Evolutionary conservation across 2,888 invertebrate genomes (phyloP), one percentile per base, ranked within the genome.

Genomic region (Drosophila gaucha): DNA sequence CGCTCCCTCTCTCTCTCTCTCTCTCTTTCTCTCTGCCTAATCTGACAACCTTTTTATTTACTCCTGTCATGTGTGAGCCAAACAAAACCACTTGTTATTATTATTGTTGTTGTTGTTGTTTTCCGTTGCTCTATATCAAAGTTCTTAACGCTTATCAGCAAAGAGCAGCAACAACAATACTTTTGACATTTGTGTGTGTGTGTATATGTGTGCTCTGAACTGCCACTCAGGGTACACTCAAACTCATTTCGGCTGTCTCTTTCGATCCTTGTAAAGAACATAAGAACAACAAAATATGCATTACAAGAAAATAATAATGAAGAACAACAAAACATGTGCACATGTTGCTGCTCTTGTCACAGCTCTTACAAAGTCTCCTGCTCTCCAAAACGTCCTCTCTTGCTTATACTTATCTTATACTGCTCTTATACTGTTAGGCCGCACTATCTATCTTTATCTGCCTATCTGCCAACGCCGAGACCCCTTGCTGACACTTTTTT

Each of bases 401-500:
- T 6, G 1, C 41, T 30, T 14, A n/a, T n/a, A 22, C 41, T 36
- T 20, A n/a, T 6, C 16, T 24, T n/a, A n/a, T n/a, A n/a, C 28
- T 31, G 41, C 28, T 16, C 54, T 2, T 16, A 49, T 35, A 26
- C 24, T 10, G 31, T n/a, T 31, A n/a, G 22, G 18, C 14, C 51
- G 26, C 26, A 58, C 47, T 63, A 49, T 63, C 63, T 69, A 69
- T 64, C 70, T 69, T 74, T 74, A 68, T 63, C 74, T 74, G 47
- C 22, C 35, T 54, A 68, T 41, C 63, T 57, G 64, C 26, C 58
- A 64, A 54, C 76, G 41, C 63, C 44, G 64, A 64, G 76, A 79
- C 76, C 79, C 76, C 79, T 77, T 78, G 76, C 77, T 72, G 77
- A 70, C 77, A 68, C 60, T 75, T 75, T 74, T 80, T 79, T 60